Evolutionary conservation across 2,797 vertebrate species (phyloP).

Genomic region (Sebastes ruberrimus): DNA sequence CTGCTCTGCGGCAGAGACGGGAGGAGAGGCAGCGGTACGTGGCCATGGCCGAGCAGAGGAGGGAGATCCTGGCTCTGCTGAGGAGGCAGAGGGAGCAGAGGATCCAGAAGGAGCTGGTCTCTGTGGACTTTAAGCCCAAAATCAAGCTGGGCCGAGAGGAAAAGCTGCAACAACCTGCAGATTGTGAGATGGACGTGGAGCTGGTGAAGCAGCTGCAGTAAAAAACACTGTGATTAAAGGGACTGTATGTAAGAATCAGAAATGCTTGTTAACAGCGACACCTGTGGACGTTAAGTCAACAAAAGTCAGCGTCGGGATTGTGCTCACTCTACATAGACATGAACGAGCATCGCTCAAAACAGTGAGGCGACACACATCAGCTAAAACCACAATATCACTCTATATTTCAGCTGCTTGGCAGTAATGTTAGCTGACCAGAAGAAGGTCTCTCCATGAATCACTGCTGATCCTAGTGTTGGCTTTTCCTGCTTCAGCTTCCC

Average conservation of each 20-base stretch:
- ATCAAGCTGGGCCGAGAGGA: background rate
- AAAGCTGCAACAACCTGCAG: background rate
- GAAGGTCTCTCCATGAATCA: too few relatives aligned
- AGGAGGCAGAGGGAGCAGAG: slow-evolving; percentile 61
- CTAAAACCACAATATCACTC: too few relatives aligned
- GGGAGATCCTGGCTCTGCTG: slow-evolving; percentile 61
- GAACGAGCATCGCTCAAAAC: too few relatives aligned
- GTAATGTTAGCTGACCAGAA: too few relatives aligned
- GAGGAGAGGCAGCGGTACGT: slow-evolving; percentile 60
- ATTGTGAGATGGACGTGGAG: slow-evolving; percentile 34
- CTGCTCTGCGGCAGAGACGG: slow-evolving; percentile 5
- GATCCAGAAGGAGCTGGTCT: slow-evolving; percentile 61
- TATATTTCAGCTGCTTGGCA: too few relatives aligned
- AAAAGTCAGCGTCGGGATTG: fast-evolving
- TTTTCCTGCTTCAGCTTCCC: too few relatives aligned
- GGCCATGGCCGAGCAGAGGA: slow-evolving; percentile 64
- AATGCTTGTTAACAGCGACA: too few relatives aligned
- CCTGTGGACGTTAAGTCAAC: too few relatives aligned
- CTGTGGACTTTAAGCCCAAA: slow-evolving; percentile 17
- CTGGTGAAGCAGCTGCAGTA: slow-evolving; percentile 57
- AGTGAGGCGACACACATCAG: too few relatives aligned
- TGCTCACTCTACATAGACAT: too few relatives aligned
- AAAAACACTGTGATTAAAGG: background rate
- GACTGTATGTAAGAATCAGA: too few relatives aligned
- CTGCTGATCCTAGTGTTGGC: too few relatives aligned